These are phyloP conservation scores for Chaenocephalus aceratus DNA, from an alignment of 2,113 vertebrate species.

Conservation along the genomic window DNA sequence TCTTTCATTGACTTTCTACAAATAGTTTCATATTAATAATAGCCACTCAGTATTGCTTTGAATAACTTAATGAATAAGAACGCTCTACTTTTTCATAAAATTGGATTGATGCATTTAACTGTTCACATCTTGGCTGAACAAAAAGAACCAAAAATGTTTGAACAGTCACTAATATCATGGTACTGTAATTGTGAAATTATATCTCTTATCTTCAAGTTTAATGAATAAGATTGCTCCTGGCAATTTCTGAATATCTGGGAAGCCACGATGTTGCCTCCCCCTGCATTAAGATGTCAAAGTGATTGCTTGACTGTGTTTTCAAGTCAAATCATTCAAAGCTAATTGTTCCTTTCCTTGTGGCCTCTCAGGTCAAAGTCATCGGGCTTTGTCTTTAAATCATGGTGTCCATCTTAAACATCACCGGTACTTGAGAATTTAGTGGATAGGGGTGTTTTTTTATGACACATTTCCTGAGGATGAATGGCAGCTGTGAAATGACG, in stretches of 20 bases:
- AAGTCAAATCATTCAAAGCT: constrained; percentile 46
- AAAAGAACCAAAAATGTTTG: background rate
- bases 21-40: background rate
- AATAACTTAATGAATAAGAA: background rate
- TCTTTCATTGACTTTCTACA: constrained; percentile 8
- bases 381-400: constrained; percentile 42
- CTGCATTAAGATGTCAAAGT: constrained; percentile 75
- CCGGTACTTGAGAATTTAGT: constrained; percentile 9
- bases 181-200: constrained; percentile 3
- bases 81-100: background rate
- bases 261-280: constrained; percentile 24
- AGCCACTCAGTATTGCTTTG: background rate
- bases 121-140: background rate
- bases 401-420: constrained; percentile 7
- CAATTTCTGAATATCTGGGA: constrained; percentile 48
- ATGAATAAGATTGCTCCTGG: constrained; percentile 21
- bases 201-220: constrained; percentile 25
- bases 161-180: background rate
- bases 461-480: constrained; percentile 26
- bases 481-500: constrained; percentile 24
- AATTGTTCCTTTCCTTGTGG: constrained; percentile 53
- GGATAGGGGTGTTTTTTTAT: constrained; percentile 1
- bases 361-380: constrained; percentile 18
- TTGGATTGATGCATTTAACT: background rate
- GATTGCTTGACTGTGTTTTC: constrained; percentile 44